A percentile compares a stretch with the other conserved stretches of the same genome.
Conservation (phyloP, 2,888 invertebrate genomes). For the Biston stratarius region DNA sequence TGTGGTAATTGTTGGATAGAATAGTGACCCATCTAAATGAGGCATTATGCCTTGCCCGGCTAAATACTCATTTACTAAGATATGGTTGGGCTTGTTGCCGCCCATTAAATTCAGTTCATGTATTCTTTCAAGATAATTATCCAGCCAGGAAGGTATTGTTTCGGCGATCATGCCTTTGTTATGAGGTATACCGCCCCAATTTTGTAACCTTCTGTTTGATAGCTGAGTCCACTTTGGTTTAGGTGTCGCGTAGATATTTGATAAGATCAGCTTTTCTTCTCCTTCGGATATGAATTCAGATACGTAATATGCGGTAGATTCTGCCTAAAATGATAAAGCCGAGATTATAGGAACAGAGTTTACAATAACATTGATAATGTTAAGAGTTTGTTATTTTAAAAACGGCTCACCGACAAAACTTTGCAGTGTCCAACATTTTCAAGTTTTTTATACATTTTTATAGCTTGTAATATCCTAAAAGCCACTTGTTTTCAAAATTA, state of each 20-base stretch:
- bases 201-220: constrained; percentile 96
- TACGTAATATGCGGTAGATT: constrained; percentile 91
- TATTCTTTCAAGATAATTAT: constrained; percentile 89
- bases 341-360: constrained; percentile 6
- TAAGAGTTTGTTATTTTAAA: not conserved
- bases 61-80: constrained; percentile 97
- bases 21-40: constrained; percentile 98
- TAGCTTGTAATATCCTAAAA: not conserved
- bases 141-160: constrained; percentile 94
- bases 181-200: constrained; percentile 98
- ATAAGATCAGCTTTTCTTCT: constrained; percentile 90
- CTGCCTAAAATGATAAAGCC: constrained; percentile 71
- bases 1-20: constrained; percentile 96
- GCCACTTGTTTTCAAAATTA: not conserved
- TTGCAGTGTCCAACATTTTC: constrained; percentile 45
- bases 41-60: constrained; percentile 99
- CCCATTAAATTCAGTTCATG: constrained; percentile 89
- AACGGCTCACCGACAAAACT: constrained; percentile 50
- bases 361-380: not conserved
- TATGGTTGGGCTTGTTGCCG: constrained; percentile 94
- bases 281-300: constrained; percentile 93
- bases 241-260: constrained; percentile 92
- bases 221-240: constrained; percentile 98
- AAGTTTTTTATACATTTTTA: constrained; percentile 10
- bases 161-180: constrained; percentile 97